A percentile compares a stretch with the other conserved stretches of the same genome.
Evolutionary conservation across 2,113 vertebrate genomes (phyloP).

Genomic region (Heteronetta atricapilla): DNA sequence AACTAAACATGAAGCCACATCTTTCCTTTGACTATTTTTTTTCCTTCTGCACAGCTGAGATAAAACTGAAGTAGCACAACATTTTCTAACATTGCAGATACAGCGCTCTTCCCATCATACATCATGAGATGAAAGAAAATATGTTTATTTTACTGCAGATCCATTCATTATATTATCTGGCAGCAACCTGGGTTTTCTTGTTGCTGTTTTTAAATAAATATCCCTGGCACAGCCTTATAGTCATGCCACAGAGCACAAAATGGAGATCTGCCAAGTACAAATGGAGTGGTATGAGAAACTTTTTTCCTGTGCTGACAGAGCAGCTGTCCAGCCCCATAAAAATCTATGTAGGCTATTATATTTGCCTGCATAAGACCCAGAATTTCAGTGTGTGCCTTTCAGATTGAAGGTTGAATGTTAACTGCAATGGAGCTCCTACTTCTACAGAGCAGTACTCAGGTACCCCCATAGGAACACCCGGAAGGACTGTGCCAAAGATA

Average conservation of each 20-base stretch:
- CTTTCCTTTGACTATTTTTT: neutral
- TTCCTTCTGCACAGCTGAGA: neutral
- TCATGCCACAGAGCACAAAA: neutral
- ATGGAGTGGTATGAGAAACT: neutral
- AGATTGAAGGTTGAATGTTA: neutral
- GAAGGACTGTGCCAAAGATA: neutral
- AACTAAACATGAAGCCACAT: neutral
- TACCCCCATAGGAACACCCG: neutral
- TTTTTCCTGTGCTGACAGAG: neutral
- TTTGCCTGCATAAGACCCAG: neutral
- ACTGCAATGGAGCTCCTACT: neutral
- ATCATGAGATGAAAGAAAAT: neutral
- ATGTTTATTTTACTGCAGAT: neutral
- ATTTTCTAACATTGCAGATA: neutral
- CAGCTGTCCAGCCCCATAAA: neutral
- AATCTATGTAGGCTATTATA: neutral
- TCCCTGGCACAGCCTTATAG: neutral
- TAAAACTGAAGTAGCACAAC: neutral
- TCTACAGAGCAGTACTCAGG: neutral
- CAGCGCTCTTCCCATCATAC: neutral
- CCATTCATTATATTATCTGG: conserved; percentile 11
- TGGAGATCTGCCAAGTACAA: neutral
- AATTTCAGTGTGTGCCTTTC: neutral
- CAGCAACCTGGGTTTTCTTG: neutral
- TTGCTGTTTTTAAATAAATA: neutral